These are phyloP conservation scores for Xiphorhynchus erythropygius DNA, from an alignment of 2,797 vertebrate genomes.

Conservation along the genomic window DNA sequence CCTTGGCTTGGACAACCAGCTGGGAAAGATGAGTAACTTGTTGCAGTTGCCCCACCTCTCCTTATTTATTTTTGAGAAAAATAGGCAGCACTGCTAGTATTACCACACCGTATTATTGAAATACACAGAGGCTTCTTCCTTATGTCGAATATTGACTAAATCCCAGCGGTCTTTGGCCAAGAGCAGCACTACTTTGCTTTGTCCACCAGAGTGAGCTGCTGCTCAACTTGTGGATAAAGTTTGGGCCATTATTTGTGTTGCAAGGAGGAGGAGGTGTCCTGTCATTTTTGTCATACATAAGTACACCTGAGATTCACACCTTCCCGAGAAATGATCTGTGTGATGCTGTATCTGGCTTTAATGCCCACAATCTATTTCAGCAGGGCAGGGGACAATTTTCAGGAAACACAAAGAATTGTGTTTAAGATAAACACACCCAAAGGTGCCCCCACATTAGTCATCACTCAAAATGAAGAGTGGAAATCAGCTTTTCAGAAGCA, in stretches of 20 bases:
- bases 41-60: not conserved
- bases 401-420: not conserved
- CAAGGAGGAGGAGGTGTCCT: accelerated
- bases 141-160: accelerated
- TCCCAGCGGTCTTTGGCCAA: accelerated
- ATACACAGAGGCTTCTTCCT: not conserved
- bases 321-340: not conserved
- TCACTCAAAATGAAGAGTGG: not conserved
- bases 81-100: not conserved
- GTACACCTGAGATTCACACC: accelerated
- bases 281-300: accelerated
- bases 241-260: accelerated
- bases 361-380: not conserved
- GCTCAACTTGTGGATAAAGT: conserved; percentile 18
- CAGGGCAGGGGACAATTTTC: not conserved
- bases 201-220: conserved; percentile 69
- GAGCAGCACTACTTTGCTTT: not conserved
- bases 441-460: not conserved
- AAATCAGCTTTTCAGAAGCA: not conserved
- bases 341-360: not conserved
- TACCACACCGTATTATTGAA: not conserved
- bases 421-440: not conserved
- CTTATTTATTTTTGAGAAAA: not conserved
- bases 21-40: not conserved
- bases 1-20: not conserved